Percentiles rank a stretch among this genome's conserved stretches.
These are phyloP conservation scores for Corticium candelabrum DNA, from an alignment of 37 sponge, comb jelly and placozoan species.

Conservation along the genomic window DNA sequence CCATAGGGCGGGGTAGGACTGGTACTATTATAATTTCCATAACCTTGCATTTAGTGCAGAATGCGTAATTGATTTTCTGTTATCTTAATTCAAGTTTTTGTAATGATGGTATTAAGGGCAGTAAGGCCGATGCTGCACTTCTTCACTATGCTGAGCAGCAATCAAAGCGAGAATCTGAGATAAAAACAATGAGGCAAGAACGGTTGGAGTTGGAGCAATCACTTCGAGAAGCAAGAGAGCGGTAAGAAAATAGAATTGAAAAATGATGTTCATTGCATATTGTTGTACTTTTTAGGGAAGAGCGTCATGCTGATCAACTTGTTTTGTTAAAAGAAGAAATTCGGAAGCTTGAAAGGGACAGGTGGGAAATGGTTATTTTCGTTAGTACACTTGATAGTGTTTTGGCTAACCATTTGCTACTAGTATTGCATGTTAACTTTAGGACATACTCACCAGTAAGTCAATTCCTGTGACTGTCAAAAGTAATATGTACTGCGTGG, in stretches of 20 bases:
- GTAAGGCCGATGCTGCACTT: conserved; percentile 1
- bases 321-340: conserved; percentile 54
- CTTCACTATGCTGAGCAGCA: conserved; percentile 42
- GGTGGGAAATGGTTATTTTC: conserved; percentile 12
- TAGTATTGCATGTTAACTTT: too few relatives aligned
- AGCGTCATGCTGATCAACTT: conserved; percentile 39
- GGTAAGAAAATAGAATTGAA: conserved; percentile 7
- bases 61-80: too few relatives aligned
- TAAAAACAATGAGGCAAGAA: conserved; percentile 10
- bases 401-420: too few relatives aligned
- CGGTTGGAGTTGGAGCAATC: conserved; percentile 43
- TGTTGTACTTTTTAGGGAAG: conserved; percentile 30
- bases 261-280: neutral
- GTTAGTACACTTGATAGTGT: neutral
- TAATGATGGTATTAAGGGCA: too few relatives aligned
- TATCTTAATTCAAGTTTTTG: too few relatives aligned
- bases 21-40: too few relatives aligned
- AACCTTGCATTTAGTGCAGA: too few relatives aligned
- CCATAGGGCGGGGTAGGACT: too few relatives aligned
- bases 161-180: conserved; percentile 23
- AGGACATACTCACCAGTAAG: too few relatives aligned
- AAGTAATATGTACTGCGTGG: too few relatives aligned
- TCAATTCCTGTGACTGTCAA: too few relatives aligned
- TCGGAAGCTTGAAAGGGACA: conserved; percentile 66
- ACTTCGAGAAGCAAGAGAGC: conserved; percentile 33